Conservation (phyloP, 64 coral and sea anemone species). For the Anthopleura sola region DNA sequence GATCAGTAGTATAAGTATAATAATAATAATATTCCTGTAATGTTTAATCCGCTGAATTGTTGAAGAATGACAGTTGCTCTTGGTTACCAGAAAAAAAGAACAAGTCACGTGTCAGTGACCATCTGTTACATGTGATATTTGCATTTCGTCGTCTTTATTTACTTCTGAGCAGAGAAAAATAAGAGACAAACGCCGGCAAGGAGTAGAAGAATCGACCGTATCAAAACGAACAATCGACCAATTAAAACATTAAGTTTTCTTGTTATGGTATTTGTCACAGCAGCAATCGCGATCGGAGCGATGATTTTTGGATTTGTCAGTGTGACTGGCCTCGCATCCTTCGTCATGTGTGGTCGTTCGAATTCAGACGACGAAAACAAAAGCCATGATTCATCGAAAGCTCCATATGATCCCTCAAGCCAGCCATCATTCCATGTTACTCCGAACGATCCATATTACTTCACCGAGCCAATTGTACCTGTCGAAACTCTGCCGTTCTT, state of each 20-base stretch:
- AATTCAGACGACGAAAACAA: not conserved
- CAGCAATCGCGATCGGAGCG: slow-evolving; percentile 1
- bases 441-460: slow-evolving; percentile 12
- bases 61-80: too few species aligned
- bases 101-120: not conserved
- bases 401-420: not conserved
- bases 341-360: not conserved
- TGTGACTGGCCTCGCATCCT: not conserved
- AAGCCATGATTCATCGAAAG: not conserved
- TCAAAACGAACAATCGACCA: not conserved
- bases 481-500: slow-evolving; percentile 8
- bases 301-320: not conserved
- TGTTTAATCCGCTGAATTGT: too few species aligned
- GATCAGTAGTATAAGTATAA: too few species aligned
- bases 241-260: not conserved
- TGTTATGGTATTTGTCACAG: not conserved
- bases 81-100: not conserved
- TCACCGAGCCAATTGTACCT: not conserved
- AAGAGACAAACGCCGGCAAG: not conserved
- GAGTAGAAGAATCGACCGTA: not conserved
- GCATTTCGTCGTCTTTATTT: not conserved
- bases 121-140: not conserved
- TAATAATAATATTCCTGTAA: too few species aligned
- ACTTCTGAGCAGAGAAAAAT: not conserved
- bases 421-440: not conserved